These are phyloP conservation scores for Xylocampa areola DNA, from an alignment of 2,888 invertebrate genomes.

Conservation along the genomic window DNA sequence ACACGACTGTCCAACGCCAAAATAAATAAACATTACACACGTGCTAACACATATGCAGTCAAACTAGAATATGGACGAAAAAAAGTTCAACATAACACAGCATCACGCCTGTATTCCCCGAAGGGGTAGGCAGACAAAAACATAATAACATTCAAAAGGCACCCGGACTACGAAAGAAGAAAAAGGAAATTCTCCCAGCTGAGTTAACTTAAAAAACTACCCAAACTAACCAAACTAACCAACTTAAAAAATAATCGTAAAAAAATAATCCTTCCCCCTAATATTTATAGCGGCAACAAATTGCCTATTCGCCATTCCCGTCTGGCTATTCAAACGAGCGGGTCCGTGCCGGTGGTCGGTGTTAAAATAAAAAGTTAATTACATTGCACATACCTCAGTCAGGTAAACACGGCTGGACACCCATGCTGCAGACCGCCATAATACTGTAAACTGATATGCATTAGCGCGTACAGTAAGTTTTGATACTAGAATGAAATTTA, in stretches of 20 bases:
- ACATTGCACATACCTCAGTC: slow-evolving; percentile 63
- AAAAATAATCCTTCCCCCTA: slow-evolving; percentile 1
- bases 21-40: too few relatives aligned
- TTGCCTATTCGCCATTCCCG: slow-evolving; percentile 46
- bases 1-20: too few relatives aligned
- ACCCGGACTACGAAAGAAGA: too few relatives aligned
- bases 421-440: slow-evolving; percentile 63
- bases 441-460: slow-evolving; percentile 52
- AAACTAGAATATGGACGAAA: too few relatives aligned
- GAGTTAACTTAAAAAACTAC: too few relatives aligned
- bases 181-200: too few relatives aligned
- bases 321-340: slow-evolving; percentile 48
- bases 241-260: slow-evolving; percentile 15
- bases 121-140: too few relatives aligned
- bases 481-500: slow-evolving; percentile 9
- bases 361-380: slow-evolving; percentile 79
- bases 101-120: too few relatives aligned
- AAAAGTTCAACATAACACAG: too few relatives aligned
- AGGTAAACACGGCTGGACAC: slow-evolving; percentile 79
- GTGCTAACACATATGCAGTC: too few relatives aligned
- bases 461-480: slow-evolving; percentile 33
- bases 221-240: too few relatives aligned
- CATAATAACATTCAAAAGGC: too few relatives aligned
- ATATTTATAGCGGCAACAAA: slow-evolving; percentile 40
- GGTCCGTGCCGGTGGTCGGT: slow-evolving; percentile 51